phyloP scores from a whole-genome alignment of 2,888 invertebrate species.

The Mylabris sibirica region DNA sequence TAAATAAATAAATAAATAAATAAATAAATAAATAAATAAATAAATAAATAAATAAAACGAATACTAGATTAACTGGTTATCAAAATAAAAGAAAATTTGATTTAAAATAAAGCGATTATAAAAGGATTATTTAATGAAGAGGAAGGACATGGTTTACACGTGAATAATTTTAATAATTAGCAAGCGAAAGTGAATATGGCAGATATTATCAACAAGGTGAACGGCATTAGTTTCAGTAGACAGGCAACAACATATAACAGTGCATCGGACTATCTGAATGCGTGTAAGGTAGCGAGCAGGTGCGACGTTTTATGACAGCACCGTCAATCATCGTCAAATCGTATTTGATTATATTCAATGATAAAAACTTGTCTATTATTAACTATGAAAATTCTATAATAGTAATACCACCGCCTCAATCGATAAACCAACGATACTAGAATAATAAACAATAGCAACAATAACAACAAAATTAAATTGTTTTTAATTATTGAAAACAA shows the following conservation, averaged over 20 bases:
- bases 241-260: slow-evolving; percentile 30
- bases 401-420: slow-evolving; percentile 7
- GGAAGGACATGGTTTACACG: slow-evolving; percentile 45
- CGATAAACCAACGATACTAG: neutral
- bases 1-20: slow-evolving; percentile 39
- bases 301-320: slow-evolving; percentile 37
- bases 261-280: slow-evolving; percentile 33
- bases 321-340: slow-evolving; percentile 40
- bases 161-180: slow-evolving; percentile 50
- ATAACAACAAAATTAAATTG: neutral
- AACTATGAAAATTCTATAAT: slow-evolving; percentile 15
- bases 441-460: slow-evolving; percentile 6
- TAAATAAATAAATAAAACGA: slow-evolving; percentile 34
- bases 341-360: slow-evolving; percentile 36
- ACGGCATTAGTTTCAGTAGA: slow-evolving; percentile 38
- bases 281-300: slow-evolving; percentile 35
- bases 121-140: slow-evolving; percentile 40
- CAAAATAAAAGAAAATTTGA: neutral
- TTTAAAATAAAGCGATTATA: slow-evolving; percentile 7
- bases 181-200: slow-evolving; percentile 44
- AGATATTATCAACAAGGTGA: slow-evolving; percentile 47
- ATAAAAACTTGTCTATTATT: slow-evolving; percentile 31
- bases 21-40: slow-evolving; percentile 37
- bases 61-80: slow-evolving; percentile 2
- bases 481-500: neutral